Conservation (phyloP, 2,888 invertebrate species). For the Clepsis dumicolana region DNA sequence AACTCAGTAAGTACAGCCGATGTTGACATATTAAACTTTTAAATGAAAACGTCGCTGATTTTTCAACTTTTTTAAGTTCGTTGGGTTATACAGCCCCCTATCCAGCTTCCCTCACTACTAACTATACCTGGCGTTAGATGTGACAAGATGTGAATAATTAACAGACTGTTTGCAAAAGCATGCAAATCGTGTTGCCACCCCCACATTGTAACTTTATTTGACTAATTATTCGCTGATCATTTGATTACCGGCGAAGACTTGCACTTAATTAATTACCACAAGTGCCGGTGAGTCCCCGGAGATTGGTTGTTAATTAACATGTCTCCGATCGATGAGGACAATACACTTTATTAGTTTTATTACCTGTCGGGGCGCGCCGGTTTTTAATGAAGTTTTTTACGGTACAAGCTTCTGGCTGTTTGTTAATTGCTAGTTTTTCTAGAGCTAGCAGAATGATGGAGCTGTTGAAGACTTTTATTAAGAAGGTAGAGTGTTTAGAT, state of each 20-base stretch:
- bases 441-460: neutral
- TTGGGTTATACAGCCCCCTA: too few relatives aligned
- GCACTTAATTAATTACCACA: constrained; percentile 47
- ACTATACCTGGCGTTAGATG: too few relatives aligned
- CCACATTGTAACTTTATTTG: neutral
- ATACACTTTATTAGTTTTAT: constrained; percentile 47
- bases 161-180: neutral
- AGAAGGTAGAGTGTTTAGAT: neutral
- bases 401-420: neutral
- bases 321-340: constrained; percentile 47
- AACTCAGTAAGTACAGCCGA: too few relatives aligned
- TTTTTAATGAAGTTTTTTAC: constrained; percentile 3
- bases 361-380: constrained; percentile 14
- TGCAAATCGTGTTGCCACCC: neutral
- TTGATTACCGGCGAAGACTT: constrained; percentile 31
- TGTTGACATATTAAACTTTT: too few relatives aligned
- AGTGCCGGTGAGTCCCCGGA: constrained; percentile 48
- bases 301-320: constrained; percentile 49
- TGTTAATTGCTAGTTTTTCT: constrained; percentile 5
- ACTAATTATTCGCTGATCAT: constrained; percentile 15
- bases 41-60: too few relatives aligned
- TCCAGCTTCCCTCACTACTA: too few relatives aligned
- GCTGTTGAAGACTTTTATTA: neutral
- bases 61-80: too few relatives aligned
- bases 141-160: too few relatives aligned